Conservation (phyloP, 2,113 vertebrate genomes). For the Pangasianodon gigas region DNA sequence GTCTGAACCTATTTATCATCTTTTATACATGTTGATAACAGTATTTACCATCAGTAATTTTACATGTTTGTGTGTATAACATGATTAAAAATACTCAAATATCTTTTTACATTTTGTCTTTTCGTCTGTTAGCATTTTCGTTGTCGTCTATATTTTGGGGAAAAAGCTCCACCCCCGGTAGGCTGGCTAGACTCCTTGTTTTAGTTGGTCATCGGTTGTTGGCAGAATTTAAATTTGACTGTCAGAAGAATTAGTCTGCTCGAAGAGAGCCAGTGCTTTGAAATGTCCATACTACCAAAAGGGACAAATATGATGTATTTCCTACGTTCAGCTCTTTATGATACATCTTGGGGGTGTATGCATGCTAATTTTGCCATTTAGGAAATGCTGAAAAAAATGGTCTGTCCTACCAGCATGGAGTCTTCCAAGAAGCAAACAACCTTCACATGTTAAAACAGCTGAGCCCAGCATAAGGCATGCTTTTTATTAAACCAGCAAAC, state of each 20-base stretch:
- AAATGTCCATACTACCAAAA: background rate
- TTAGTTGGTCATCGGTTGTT: background rate
- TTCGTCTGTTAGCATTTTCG: background rate
- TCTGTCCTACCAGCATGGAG: too few species aligned
- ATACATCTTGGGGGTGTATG: background rate
- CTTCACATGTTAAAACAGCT: background rate
- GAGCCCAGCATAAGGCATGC: background rate
- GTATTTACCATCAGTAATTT: background rate
- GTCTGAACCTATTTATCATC: background rate
- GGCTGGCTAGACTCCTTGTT: background rate
- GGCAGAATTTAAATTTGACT: background rate
- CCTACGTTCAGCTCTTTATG: background rate
- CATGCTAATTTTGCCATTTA: too few species aligned
- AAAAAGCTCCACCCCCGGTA: background rate
- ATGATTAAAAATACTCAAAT: constrained; percentile 2
- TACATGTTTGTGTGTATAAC: background rate
- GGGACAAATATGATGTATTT: background rate
- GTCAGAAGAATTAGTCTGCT: background rate
- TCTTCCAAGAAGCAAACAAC: background rate
- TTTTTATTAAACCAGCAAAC: background rate
- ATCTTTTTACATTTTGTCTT: background rate
- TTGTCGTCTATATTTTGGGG: background rate
- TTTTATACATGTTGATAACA: constrained; percentile 9
- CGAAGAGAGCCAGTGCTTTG: background rate
- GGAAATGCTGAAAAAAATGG: too few species aligned